Base-by-base conservation (phyloP, 2,797 vertebrate species). In the Diglossa cyanea region DNA sequence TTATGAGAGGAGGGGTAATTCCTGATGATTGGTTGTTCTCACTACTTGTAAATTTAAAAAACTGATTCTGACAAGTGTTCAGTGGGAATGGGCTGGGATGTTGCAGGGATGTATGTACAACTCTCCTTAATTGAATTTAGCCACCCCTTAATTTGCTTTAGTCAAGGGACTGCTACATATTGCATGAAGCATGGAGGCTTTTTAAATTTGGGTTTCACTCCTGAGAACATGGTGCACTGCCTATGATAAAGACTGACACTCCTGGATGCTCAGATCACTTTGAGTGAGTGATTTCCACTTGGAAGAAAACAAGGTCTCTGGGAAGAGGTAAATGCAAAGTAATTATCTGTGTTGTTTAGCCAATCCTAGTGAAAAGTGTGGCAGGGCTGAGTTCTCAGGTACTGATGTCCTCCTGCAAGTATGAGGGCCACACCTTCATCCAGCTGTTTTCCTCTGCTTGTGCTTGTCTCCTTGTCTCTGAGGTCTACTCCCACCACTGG, bases 301-400 rank as follows among this genome's bases (percentile, higher is more conserved):
- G 66, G 66, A 84, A 88, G 54, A 78, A 40, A 61, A 61, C 6
- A 13, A 39, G 26, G 18, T 40, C 13, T 40, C 26, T 14, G 37
- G 17, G 18, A 75, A 47, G 26, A 84, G 26, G 24, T 62, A 44
- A 61, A 86, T 20, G 23, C 28, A 23, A 53, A 42, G 24, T 13
- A 65, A 48, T 62, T 51, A 42, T 5, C 30, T 15, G 28, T 63
- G 26, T 2, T 16, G 7, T 61, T 40, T 7, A 72, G 28, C 17
- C 28, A 42, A 0, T 10, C n/a, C 28, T 35, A 33, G 65, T 35
- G 23, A 70, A 48, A 21, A 70, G 33, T 0, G 0, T 19, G 23
- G 42, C 50, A 83, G 61, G 25, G 39, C 35, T 39, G 47, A 39
- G 19, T 30, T 48, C 47, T 68, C 11, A 19, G 44, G 37, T 24